Evolutionary conservation across 2,797 vertebrate genomes (phyloP).

Genomic region (Crax fasciolata): DNA sequence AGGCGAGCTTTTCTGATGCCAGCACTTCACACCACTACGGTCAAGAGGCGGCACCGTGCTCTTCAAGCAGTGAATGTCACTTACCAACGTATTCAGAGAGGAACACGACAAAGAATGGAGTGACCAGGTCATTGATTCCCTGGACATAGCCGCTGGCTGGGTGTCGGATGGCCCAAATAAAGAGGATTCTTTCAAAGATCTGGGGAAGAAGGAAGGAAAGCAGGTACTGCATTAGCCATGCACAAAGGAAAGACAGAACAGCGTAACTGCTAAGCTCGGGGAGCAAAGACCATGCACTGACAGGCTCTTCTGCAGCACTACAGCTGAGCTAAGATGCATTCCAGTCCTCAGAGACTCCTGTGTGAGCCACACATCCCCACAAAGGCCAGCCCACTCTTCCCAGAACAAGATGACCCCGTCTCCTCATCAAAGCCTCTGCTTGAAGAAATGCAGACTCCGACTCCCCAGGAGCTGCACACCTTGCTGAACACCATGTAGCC

Average conservation of each 20-base stretch:
- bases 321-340: neutral
- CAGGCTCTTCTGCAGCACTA: neutral
- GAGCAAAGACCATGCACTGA: neutral
- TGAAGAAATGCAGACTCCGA: neutral
- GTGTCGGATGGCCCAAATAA: constrained; percentile 99
- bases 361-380: neutral
- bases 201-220: constrained; percentile 80
- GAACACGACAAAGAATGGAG: constrained; percentile 99
- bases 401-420: neutral
- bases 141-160: constrained; percentile 98
- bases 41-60: neutral
- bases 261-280: neutral
- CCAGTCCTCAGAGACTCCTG: neutral
- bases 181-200: constrained; percentile 99
- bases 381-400: neutral
- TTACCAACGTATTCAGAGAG: constrained; percentile 98
- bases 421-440: neutral
- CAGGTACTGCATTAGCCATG: constrained; percentile 68
- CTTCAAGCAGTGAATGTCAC: constrained; percentile 72
- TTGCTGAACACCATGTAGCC: neutral
- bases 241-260: constrained; percentile 42
- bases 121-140: constrained; percentile 99
- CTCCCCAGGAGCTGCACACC: neutral
- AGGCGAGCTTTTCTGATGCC: neutral
- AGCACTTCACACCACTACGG: neutral